phyloP scores from a whole-genome alignment of 2,113 vertebrate genomes.

The Athene noctua region DNA sequence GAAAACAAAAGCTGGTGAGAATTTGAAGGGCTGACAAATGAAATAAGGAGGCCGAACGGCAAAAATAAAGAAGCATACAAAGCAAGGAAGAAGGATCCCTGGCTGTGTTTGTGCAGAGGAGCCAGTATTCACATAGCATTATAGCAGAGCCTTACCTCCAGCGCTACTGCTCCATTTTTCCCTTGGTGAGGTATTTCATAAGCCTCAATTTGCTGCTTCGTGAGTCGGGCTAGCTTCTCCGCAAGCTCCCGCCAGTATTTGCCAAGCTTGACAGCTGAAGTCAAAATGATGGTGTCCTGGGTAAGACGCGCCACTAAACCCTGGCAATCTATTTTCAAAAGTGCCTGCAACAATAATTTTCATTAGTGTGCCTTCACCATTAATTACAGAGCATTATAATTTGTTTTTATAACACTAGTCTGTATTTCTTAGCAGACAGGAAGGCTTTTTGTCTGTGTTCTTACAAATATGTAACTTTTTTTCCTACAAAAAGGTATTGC shows the following conservation, averaged over 20 bases:
- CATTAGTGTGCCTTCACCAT: background rate
- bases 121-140: accelerated
- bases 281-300: constrained; percentile 89
- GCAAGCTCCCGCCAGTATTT: constrained; percentile 89
- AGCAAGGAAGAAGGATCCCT: background rate
- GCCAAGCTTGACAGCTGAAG: constrained; percentile 92
- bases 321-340: constrained; percentile 91
- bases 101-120: background rate
- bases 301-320: constrained; percentile 83
- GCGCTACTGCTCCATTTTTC: constrained; percentile 76
- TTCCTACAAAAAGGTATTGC: background rate
- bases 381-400: background rate
- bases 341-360: constrained; percentile 76
- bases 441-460: background rate
- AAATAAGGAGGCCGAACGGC: background rate
- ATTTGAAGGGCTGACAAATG: background rate
- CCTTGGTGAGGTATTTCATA: constrained; percentile 90
- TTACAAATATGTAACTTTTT: background rate
- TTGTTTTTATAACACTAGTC: background rate
- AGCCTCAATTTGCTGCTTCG: constrained; percentile 84
- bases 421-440: background rate
- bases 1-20: background rate
- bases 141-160: constrained; percentile 74
- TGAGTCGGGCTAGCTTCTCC: constrained; percentile 84
- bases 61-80: background rate